Evolutionary conservation across 1,140 invertebrate genomes (phyloP).

Genomic region (Phenacoccus solenopsis): DNA sequence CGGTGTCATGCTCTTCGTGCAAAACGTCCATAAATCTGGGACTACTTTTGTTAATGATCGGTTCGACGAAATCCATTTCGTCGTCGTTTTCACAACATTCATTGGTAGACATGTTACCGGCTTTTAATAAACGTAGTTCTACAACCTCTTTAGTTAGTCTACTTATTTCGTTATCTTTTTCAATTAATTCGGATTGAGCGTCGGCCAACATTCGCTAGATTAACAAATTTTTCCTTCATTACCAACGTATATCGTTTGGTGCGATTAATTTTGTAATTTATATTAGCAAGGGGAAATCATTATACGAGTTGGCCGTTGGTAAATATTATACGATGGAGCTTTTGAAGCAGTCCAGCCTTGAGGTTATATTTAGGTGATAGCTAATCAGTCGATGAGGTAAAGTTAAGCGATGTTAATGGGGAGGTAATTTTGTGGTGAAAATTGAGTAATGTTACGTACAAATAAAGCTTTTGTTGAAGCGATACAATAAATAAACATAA

Average conservation of each 20-base stretch:
- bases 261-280: no score
- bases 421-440: no score
- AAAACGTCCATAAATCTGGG: slow-evolving; percentile 11
- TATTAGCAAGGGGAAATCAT: no score
- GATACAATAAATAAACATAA: neutral
- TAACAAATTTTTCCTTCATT: slow-evolving; percentile 17
- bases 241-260: no score
- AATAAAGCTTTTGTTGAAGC: neutral
- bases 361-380: no score
- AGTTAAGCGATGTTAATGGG: no score
- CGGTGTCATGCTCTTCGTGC: neutral
- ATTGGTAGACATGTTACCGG: slow-evolving; percentile 28
- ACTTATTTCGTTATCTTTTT: slow-evolving; percentile 66
- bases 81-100: slow-evolving; percentile 19
- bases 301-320: no score
- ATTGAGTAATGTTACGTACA: no score
- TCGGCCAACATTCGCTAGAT: slow-evolving; percentile 51
- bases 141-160: slow-evolving; percentile 69
- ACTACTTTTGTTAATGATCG: neutral
- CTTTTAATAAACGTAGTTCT: slow-evolving; percentile 62
- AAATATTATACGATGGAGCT: no score
- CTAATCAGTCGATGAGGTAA: no score
- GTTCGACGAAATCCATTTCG: slow-evolving; percentile 19
- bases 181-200: slow-evolving; percentile 58
- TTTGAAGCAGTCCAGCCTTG: no score